phyloP scores from a whole-genome alignment of 2,888 invertebrate genomes.

The Tyria jacobaeae region DNA sequence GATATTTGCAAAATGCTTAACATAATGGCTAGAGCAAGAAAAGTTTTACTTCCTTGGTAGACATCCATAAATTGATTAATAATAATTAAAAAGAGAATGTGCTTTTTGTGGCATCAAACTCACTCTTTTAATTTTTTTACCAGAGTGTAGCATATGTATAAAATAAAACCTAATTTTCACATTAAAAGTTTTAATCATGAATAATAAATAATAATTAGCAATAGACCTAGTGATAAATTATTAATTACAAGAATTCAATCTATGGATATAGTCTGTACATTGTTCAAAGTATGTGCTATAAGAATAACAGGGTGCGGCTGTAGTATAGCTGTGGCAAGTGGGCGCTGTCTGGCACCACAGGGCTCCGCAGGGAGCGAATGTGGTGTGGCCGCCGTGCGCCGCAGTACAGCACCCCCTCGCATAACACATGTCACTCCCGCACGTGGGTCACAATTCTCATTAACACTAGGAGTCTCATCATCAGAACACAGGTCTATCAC shows the following conservation, averaged over 20 bases:
- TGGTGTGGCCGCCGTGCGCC: constrained; percentile 77
- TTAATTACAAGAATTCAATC: constrained; percentile 75
- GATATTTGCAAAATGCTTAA: too few relatives aligned
- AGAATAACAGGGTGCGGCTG: constrained; percentile 80
- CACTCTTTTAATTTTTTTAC: too few relatives aligned
- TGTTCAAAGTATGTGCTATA: constrained; percentile 78
- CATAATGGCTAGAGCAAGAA: too few relatives aligned
- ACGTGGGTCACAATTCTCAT: constrained; percentile 80
- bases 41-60: too few relatives aligned
- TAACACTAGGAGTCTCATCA: constrained; percentile 83
- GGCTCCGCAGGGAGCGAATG: constrained; percentile 75
- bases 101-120: too few relatives aligned
- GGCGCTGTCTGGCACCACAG: constrained; percentile 79
- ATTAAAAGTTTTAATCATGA: constrained; percentile 71
- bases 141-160: constrained; percentile 49
- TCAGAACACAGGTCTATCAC: constrained; percentile 90
- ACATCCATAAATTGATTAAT: too few relatives aligned
- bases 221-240: constrained; percentile 69
- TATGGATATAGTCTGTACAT: constrained; percentile 82
- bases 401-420: constrained; percentile 73
- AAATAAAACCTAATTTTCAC: constrained; percentile 61
- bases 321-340: constrained; percentile 68
- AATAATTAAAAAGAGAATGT: too few relatives aligned
- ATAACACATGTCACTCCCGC: constrained; percentile 76
- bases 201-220: constrained; percentile 76